A percentile compares a stretch with the other conserved stretches of the same genome.
Conservation (phyloP, 2,113 vertebrate genomes). For the Xiphophorus hellerii region DNA sequence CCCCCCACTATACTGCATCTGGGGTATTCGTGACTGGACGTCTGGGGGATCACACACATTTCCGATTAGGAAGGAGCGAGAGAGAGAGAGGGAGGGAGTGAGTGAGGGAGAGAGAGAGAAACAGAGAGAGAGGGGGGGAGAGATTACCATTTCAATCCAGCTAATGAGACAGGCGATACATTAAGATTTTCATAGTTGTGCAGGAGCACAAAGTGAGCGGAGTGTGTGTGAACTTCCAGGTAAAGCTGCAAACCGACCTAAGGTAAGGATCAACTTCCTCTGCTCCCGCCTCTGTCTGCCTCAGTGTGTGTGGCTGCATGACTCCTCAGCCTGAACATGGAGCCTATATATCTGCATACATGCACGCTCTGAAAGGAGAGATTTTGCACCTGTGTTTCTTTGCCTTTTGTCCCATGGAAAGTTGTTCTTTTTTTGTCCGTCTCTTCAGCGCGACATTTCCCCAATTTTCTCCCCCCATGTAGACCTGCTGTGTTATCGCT, state of each 20-base stretch:
- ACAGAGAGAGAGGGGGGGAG: conserved; percentile 25
- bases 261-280: conserved; percentile 58
- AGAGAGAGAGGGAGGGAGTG: not conserved
- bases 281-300: conserved; percentile 9
- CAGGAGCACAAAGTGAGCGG: conserved; percentile 55
- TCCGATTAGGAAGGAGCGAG: conserved; percentile 68
- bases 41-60: conserved; percentile 77
- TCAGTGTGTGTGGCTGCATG: conserved; percentile 31
- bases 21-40: conserved; percentile 75
- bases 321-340: conserved; percentile 53
- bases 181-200: conserved; percentile 66
- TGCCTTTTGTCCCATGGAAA: conserved; percentile 52
- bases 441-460: not conserved
- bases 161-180: conserved; percentile 68
- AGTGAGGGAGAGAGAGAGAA: not conserved
- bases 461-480: not conserved
- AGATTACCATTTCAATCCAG: conserved; percentile 62
- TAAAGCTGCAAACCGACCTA: conserved; percentile 57
- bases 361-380: conserved; percentile 34
- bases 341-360: conserved; percentile 51
- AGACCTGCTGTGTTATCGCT: conserved; percentile 49
- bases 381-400: conserved; percentile 71
- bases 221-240: conserved; percentile 67
- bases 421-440: conserved; percentile 5
- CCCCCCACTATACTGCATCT: conserved; percentile 75